phyloP scores from a whole-genome alignment of 2,797 vertebrate species.

The Pipistrellus kuhlii region DNA sequence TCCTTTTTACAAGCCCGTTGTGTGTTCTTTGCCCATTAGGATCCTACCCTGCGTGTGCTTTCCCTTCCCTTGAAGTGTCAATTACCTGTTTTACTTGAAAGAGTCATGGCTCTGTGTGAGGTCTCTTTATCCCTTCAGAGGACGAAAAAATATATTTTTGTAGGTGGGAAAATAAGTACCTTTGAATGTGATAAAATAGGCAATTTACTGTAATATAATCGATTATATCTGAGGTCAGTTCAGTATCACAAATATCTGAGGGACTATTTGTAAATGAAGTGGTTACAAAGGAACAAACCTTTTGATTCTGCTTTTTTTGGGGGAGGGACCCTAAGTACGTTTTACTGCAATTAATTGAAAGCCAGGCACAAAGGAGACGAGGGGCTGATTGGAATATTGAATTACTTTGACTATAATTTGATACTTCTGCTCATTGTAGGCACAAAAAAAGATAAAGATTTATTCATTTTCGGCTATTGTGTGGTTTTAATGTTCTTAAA shows the following conservation, averaged over 20 bases:
- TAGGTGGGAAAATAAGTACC: conserved; percentile 52
- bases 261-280: not conserved
- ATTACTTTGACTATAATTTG: conserved; percentile 76
- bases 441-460: conserved; percentile 76
- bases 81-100: conserved; percentile 53
- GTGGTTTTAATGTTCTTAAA: conserved; percentile 81
- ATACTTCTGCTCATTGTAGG: conserved; percentile 74
- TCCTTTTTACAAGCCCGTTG: not conserved
- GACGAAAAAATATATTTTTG: conserved; percentile 30
- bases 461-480: conserved; percentile 87
- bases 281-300: conserved; percentile 81
- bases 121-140: conserved; percentile 57
- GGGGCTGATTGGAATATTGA: conserved; percentile 84
- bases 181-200: conserved; percentile 68
- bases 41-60: not conserved
- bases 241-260: not conserved
- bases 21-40: not conserved
- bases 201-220: conserved; percentile 55
- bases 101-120: conserved; percentile 27
- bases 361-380: conserved; percentile 82
- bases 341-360: conserved; percentile 85
- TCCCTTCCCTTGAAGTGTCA: not conserved
- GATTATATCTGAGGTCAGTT: conserved; percentile 68
- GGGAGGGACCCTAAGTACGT: conserved; percentile 81
- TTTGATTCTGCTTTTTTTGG: conserved; percentile 80